Base-by-base conservation (phyloP, 53 echinoderm and acorn worm species). In the Luidia sarsii region DNA sequence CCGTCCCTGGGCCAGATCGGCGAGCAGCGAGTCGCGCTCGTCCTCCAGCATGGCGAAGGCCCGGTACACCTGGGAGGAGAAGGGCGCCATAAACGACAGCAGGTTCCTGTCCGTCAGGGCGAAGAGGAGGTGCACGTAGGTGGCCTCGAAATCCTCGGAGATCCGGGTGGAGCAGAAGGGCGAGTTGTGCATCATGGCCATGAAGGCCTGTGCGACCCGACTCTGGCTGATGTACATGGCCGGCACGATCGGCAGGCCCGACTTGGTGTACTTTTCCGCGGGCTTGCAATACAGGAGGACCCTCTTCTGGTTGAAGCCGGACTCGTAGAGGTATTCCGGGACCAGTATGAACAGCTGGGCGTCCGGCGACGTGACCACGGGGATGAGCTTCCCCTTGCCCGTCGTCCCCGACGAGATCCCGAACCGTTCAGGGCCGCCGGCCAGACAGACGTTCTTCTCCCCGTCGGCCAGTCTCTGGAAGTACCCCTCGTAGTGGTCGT, bases 1-100 rank as follows among this genome's bases (percentile, higher is more conserved):
- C 24, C 83, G 53, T 16, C 95, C 95, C 6, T 2, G 2, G 30
- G 90, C 82, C 19, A 95, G 87, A 65, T 95, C 95, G 43, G 69
- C 80, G 2, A 92, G 79, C 20, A 95, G 53, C 54, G 61, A 85
- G 22, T 75, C 33, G 86, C 84, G 91, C 38, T 94, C 71, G 9
- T 77, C 68, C 48, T 91, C 89, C 48, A 91, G 62, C 56, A 86
- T 84, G 11, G 86, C 80, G 41, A 94, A 89, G 19, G 84, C 94
- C 65, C 85, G 82, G 45, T 89, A 82, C 14, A 91, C 68, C 33
- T 91, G 74, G 24, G 94, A 89, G 22, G 89, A 91, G 83, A 94
- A 94, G 32, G 91, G 89, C 28, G 91, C 89, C 33, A 83, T 80
- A 5, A 94, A 72, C 2, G 62, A 60, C 3, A 83, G 68, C n/a